phyloP scores from a whole-genome alignment of 2,888 invertebrate species.

The Frankliniella fusca region DNA sequence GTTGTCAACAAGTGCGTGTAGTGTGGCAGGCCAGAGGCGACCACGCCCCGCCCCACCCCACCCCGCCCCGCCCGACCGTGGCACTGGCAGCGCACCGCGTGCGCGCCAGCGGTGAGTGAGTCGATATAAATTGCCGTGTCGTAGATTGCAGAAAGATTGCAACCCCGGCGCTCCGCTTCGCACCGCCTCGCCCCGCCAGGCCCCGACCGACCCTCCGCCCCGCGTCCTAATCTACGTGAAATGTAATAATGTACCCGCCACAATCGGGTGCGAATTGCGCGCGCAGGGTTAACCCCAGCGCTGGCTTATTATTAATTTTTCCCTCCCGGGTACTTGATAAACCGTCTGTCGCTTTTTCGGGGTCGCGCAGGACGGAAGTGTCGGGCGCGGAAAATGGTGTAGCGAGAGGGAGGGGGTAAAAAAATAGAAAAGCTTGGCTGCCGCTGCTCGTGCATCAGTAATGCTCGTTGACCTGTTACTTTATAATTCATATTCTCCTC shows the following conservation, averaged over 20 bases:
- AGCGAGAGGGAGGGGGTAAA: neutral
- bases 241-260: too few species aligned
- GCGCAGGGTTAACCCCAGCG: too few species aligned
- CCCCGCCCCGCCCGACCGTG: neutral
- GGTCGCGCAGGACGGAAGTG: neutral
- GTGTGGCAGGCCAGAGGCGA: neutral
- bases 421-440: neutral
- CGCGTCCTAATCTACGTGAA: too few species aligned
- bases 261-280: too few species aligned
- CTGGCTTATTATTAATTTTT: too few species aligned
- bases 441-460: too few species aligned
- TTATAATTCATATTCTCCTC: too few species aligned
- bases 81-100: neutral
- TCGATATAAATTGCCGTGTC: slow-evolving; percentile 4
- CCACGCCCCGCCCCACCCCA: neutral
- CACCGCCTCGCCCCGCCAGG: too few species aligned
- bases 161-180: neutral
- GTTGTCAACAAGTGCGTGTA: slow-evolving; percentile 18
- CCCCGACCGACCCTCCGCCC: too few species aligned
- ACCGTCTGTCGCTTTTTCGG: too few species aligned
- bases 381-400: neutral
- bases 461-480: too few species aligned
- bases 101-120: neutral
- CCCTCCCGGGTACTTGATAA: too few species aligned
- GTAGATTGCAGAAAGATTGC: slow-evolving; percentile 18